Conservation (phyloP, 2,888 invertebrate genomes). For the Amphimallon solstitiale region DNA sequence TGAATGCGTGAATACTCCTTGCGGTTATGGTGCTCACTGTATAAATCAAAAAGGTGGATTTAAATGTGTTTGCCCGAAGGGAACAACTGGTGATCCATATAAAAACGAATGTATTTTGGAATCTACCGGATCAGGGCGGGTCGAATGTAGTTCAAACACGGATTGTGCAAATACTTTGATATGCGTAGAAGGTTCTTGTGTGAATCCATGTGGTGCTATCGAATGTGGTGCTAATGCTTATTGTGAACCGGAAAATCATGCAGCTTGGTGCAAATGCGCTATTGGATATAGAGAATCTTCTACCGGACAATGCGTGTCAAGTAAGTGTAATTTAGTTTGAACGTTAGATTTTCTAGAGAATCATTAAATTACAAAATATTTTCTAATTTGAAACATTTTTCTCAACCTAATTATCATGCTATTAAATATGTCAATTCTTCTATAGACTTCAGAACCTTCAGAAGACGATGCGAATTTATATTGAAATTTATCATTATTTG, state of each 20-base stretch:
- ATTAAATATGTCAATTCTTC: too few relatives aligned
- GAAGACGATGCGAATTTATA: too few relatives aligned
- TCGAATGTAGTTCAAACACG: slow-evolving; percentile 75
- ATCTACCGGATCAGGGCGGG: slow-evolving; percentile 67
- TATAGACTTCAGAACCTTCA: too few relatives aligned
- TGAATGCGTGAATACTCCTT: slow-evolving; percentile 86
- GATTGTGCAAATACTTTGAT: slow-evolving; percentile 85
- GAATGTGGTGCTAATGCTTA: slow-evolving; percentile 86
- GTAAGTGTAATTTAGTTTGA: slow-evolving; percentile 67
- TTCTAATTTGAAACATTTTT: too few relatives aligned
- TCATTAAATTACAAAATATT: neutral
- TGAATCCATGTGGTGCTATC: slow-evolving; percentile 82
- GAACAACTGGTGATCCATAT: slow-evolving; percentile 86
- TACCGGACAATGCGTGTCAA: slow-evolving; percentile 84
- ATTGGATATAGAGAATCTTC: slow-evolving; percentile 83
- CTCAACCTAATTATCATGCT: too few relatives aligned
- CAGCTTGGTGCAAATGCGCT: slow-evolving; percentile 88
- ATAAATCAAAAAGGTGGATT: slow-evolving; percentile 87
- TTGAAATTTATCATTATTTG: too few relatives aligned
- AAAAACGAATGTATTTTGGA: slow-evolving; percentile 79
- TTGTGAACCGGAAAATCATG: slow-evolving; percentile 89
- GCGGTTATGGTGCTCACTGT: slow-evolving; percentile 89
- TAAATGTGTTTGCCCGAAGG: slow-evolving; percentile 85
- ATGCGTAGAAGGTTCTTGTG: slow-evolving; percentile 81
- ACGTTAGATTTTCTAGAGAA: neutral